Base-by-base conservation (phyloP, 2,797 vertebrate species). In the Enteromius argenteus region DNA sequence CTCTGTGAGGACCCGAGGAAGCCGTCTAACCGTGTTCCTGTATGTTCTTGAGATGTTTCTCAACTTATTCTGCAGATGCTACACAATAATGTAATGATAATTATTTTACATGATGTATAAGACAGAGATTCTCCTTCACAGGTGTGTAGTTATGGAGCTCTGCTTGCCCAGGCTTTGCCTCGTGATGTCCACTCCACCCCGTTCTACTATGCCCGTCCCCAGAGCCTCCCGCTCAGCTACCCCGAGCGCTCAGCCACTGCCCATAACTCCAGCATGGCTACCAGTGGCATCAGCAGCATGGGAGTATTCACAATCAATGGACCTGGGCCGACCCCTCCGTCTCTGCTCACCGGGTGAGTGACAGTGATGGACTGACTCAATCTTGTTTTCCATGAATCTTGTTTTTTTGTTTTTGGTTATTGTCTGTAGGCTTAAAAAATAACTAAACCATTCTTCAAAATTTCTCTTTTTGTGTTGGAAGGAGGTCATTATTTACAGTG, bases 1-100 rank as follows among this genome's bases (percentile, higher is more conserved):
- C 97, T 99, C 81, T 97, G 97, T 88, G 98, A 99, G 92, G 98
- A 99, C 89, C 98, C 98, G 15, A 96, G 97, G 58, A 99, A 97
- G 87, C 97, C 96, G 0, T 94, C 96, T 77, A 93, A 90, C 90
- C 96, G 98, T 95, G 98, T 98, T 89, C 74, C 23, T 73, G 78
- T 77, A 69, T 46, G 56, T 58, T 58, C 3, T 4, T 58, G 66
- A 58, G 44, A 62, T 46, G 23, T 71, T 62, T 72, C 19, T 60
- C 17, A 4, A 80, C 19, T 58, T 44, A 30, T 83, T 67, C 13
- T 39, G 2, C 32, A 56, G 6, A 67, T 30, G 19, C 32, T 9
- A 14, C 7, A 11, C 0, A 53, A 8, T 32, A 3, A 58, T 2
- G 19, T 11, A 2, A 68, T 14, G 10, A 17, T 5, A 30, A 10